These are phyloP conservation scores for Heterodera carotae DNA, from an alignment of 1,140 invertebrate species.

Conservation along the genomic window DNA sequence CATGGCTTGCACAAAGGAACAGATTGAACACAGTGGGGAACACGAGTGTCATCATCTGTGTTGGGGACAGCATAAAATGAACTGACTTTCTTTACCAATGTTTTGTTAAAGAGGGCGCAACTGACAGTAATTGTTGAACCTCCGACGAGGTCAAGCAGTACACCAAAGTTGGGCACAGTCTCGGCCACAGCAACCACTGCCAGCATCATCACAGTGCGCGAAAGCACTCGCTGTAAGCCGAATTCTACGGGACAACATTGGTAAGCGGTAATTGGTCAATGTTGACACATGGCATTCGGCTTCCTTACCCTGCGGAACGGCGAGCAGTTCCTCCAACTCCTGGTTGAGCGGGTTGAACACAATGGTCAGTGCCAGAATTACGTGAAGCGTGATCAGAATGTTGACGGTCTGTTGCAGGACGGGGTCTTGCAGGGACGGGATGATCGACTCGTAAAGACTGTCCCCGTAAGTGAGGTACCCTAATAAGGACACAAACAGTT, in stretches of 20 bases:
- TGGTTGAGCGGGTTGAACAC: constrained; percentile 68
- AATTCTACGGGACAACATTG: constrained; percentile 73
- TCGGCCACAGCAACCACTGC: constrained; percentile 78
- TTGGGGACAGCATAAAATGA: constrained; percentile 77
- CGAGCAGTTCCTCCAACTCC: constrained; percentile 74
- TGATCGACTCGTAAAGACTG: constrained; percentile 60
- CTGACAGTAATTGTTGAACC: constrained; percentile 49
- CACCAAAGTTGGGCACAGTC: constrained; percentile 81
- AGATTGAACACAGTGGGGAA: constrained; percentile 82
- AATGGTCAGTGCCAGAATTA: constrained; percentile 67
- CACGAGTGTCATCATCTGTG: constrained; percentile 76
- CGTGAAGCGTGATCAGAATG: constrained; percentile 67
- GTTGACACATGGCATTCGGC: too few relatives aligned
- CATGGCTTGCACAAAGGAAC: constrained; percentile 67
- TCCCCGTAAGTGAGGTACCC: constrained; percentile 59
- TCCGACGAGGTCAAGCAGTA: constrained; percentile 77
- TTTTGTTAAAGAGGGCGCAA: background rate
- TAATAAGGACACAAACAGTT: too few relatives aligned
- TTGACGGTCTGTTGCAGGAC: constrained; percentile 64
- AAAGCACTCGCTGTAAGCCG: constrained; percentile 75
- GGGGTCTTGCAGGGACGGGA: constrained; percentile 59
- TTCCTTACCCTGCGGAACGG: constrained; percentile 71
- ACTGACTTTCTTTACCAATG: constrained; percentile 73
- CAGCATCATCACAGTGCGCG: constrained; percentile 75
- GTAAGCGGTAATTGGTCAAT: constrained; percentile 1